phyloP scores from a whole-genome alignment of 2,888 invertebrate genomes.

The Vanessa cardui region DNA sequence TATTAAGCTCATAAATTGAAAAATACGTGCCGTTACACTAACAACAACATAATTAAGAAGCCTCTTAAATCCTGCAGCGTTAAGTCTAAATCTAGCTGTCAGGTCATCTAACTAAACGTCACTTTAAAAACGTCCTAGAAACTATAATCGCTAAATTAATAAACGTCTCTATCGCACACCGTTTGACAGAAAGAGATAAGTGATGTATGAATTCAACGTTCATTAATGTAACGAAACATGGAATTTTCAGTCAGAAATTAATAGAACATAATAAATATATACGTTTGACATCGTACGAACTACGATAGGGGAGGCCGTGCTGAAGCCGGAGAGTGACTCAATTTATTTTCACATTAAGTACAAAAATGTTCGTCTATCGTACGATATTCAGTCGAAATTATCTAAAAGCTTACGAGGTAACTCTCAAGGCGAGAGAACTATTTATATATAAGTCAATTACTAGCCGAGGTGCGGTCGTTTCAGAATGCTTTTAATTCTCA shows the following conservation, averaged over 20 bases:
- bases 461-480: constrained; percentile 7
- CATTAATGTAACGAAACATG: constrained; percentile 3
- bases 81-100: constrained; percentile 5
- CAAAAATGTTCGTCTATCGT: constrained; percentile 3
- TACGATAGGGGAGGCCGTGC: constrained; percentile 5
- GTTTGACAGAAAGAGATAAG: neutral
- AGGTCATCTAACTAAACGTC: constrained; percentile 3
- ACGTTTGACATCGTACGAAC: neutral
- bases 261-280: neutral
- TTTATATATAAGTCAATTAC: neutral
- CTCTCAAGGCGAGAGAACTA: neutral
- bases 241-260: constrained; percentile 11
- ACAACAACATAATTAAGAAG: constrained; percentile 26
- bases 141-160: neutral
- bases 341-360: constrained; percentile 2
- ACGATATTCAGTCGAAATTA: constrained; percentile 12
- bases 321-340: constrained; percentile 1
- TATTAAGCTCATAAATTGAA: constrained; percentile 45
- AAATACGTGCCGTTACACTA: constrained; percentile 35
- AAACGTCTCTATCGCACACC: neutral
- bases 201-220: neutral
- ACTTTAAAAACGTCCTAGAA: constrained; percentile 6
- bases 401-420: constrained; percentile 4
- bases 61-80: constrained; percentile 16
- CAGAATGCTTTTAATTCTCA: neutral